Base-by-base conservation (phyloP, 2,888 invertebrate genomes). In the Ligdia adustata region DNA sequence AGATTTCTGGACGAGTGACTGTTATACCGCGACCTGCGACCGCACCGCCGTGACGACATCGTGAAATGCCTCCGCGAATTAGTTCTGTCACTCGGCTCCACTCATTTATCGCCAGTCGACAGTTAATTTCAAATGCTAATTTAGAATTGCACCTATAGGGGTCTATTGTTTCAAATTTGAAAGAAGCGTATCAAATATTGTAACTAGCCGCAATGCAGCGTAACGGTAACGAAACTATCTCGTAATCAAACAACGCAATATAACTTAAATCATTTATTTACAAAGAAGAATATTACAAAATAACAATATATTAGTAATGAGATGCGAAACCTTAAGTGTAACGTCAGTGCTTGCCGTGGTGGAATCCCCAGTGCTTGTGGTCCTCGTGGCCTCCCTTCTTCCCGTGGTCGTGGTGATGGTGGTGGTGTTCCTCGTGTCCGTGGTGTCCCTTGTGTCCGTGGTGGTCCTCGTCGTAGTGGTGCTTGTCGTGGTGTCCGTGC, bases 401-500 rank as follows among this genome's bases (percentile, higher is more conserved):
- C 64, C 94, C 95, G 72, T 94, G 94, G 66, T 94, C 93, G 61
- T 94, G 93, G 62, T 95, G 93, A 69, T 95, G 93, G 57, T 93
- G 92, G 69, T 94, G 94, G 69, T 95, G 94, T 44, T 93, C 93
- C 59, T 95, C 94, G 68, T 95, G 93, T 3, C 95, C 95, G 66
- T 94, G 93, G 64, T 95, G 94, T 16, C 95, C 95, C 72, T 95
- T 94, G 79, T 94, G 93, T 1, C 95, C 95, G 70, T 95, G 94
- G 75, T 96, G 95, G 66, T 95, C 95, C 57, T 95, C 94, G 63
- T 95, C 95, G 69, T 94, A 93, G 71, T 96, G 95, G 55, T 95
- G 95, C 75, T 96, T 96, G 65, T 95, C 94, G 69, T 94, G 93
- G 67, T 95, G 94, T n/a, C 94, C 95, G 66, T 95, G 94, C 77